These are phyloP conservation scores for Pelecanoides urinatrix DNA, from an alignment of 2,113 vertebrate species.

Conservation along the genomic window DNA sequence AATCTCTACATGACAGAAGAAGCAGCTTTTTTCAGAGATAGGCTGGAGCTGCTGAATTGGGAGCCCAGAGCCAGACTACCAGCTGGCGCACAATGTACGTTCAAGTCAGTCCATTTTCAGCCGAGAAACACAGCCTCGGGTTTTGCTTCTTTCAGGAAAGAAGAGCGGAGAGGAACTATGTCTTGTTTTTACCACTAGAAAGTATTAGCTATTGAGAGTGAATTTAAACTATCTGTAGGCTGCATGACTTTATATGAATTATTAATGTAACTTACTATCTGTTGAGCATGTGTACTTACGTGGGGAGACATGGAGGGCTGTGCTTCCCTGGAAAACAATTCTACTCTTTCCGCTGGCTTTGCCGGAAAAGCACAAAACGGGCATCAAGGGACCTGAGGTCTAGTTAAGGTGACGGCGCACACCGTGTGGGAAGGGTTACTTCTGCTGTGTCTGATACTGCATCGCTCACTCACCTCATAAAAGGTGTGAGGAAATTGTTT, in stretches of 20 bases:
- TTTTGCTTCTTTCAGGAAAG: neutral
- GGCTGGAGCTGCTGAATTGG: neutral
- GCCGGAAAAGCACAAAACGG: neutral
- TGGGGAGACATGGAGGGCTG: neutral
- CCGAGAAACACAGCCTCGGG: neutral
- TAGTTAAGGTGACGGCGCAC: neutral
- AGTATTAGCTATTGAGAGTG: neutral
- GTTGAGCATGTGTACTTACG: neutral
- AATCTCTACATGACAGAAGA: neutral
- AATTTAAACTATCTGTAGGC: neutral
- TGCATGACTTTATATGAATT: neutral
- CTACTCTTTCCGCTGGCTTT: neutral
- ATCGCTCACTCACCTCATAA: neutral
- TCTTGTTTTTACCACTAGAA: neutral
- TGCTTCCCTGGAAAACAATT: neutral
- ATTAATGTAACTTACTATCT: neutral
- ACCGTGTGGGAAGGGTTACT: neutral
- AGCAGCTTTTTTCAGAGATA: neutral
- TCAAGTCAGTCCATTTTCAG: neutral
- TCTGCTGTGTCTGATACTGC: neutral
- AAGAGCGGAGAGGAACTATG: neutral
- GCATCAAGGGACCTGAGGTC: neutral
- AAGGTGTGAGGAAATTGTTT: neutral
- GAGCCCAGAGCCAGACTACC: neutral
- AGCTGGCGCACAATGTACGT: neutral